A percentile compares a stretch with the other conserved stretches of the same genome.
Conservation (phyloP, 1,140 invertebrate genomes). For the Drosophila funebris region DNA sequence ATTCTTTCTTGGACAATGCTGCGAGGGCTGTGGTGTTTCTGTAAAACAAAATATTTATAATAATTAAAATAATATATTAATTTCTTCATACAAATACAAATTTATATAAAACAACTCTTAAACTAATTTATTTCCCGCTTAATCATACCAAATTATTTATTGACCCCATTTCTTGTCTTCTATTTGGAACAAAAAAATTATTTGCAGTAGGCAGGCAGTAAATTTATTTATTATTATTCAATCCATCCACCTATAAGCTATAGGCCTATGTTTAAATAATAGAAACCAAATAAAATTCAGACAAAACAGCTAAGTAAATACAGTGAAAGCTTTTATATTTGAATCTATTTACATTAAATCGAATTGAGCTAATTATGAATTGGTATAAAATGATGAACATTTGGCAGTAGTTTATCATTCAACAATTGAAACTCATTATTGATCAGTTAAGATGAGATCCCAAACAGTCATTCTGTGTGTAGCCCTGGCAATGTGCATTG, state of each 20-base stretch:
- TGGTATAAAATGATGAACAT: background rate
- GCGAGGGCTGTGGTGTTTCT: slow-evolving; percentile 90
- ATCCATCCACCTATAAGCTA: too few species aligned
- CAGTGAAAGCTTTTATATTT: background rate
- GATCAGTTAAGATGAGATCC: background rate
- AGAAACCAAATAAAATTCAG: background rate
- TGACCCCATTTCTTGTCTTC: too few species aligned
- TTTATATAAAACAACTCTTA: too few species aligned
- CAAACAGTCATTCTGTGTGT: background rate
- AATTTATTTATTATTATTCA: background rate
- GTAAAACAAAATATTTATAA: background rate
- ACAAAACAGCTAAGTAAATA: background rate
- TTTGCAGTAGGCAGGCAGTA: too few species aligned
- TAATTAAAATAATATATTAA: background rate
- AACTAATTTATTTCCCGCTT: too few species aligned
- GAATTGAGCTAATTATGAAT: background rate
- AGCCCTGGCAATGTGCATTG: background rate
- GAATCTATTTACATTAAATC: background rate
- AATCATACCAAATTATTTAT: too few species aligned
- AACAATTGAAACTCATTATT: background rate
- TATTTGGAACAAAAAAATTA: too few species aligned
- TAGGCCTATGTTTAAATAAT: background rate
- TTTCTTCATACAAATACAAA: too few species aligned
- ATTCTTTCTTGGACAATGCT: slow-evolving; percentile 92
- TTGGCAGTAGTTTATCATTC: background rate